Percentiles rank a stretch among this genome's conserved stretches.
Conservation (phyloP, 2,797 vertebrate species). For the Melanotaenia boesemani region DNA sequence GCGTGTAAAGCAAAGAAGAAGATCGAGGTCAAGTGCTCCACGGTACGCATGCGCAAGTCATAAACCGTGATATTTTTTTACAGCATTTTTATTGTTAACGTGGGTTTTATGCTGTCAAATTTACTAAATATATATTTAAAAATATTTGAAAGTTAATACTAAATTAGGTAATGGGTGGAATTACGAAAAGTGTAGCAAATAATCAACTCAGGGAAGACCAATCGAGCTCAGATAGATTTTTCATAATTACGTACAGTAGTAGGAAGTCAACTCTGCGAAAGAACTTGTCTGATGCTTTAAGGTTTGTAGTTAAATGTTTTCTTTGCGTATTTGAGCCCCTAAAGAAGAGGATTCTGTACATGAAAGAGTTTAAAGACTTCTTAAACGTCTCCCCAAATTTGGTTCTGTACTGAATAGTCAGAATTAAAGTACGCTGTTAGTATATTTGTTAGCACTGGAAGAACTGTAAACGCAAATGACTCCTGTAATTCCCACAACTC, state of each 20-base stretch:
- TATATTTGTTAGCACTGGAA: too few relatives aligned
- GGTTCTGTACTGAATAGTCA: too few relatives aligned
- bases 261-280: not conserved
- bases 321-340: too few relatives aligned
- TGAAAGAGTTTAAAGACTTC: too few relatives aligned
- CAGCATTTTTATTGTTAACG: not conserved
- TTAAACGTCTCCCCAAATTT: too few relatives aligned
- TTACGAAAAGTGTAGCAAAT: not conserved
- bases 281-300: too few relatives aligned
- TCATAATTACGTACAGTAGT: too few relatives aligned
- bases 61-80: rapidly evolving
- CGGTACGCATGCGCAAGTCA: conserved; percentile 57
- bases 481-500: too few relatives aligned
- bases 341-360: too few relatives aligned
- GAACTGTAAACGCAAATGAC: too few relatives aligned
- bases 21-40: conserved; percentile 44
- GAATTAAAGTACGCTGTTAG: too few relatives aligned
- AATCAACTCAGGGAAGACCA: conserved; percentile 13
- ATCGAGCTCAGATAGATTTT: conserved; percentile 34
- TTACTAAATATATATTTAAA: not conserved
- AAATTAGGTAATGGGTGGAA: not conserved
- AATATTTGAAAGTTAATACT: rapidly evolving
- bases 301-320: too few relatives aligned
- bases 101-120: rapidly evolving
- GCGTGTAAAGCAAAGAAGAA: conserved; percentile 69